Conservation (phyloP, 92 coral and sea anemone genomes). For the Phenganax marumi region DNA sequence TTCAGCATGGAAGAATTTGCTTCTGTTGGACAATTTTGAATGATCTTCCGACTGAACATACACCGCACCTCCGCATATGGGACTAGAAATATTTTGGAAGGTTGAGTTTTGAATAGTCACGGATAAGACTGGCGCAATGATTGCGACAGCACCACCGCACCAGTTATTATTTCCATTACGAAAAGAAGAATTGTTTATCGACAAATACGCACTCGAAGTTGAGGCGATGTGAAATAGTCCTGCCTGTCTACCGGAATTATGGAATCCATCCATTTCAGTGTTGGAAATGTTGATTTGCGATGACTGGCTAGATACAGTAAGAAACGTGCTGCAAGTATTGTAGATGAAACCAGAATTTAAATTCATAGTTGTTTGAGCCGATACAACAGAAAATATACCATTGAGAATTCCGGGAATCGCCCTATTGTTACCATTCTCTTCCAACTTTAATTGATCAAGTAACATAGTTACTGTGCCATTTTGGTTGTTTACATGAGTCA, state of each 20-base stretch:
- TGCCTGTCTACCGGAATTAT: background rate
- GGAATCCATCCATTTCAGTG: background rate
- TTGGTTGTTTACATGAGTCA: slow-evolving; percentile 15
- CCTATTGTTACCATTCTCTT: slow-evolving; percentile 12
- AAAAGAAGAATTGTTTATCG: slow-evolving; percentile 14
- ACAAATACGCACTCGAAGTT: slow-evolving; percentile 2
- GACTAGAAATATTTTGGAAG: slow-evolving; percentile 3
- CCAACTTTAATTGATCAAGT: background rate
- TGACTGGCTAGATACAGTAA: background rate
- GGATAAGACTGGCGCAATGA: slow-evolving; percentile 2
- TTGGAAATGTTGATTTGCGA: background rate
- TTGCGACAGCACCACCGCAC: slow-evolving; percentile 27
- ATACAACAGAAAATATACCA: background rate
- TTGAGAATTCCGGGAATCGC: background rate
- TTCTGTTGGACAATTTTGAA: background rate
- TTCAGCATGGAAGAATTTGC: background rate
- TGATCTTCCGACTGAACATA: background rate
- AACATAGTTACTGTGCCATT: slow-evolving; percentile 12
- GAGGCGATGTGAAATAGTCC: slow-evolving; percentile 13
- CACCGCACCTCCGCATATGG: slow-evolving; percentile 13
- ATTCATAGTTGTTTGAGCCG: background rate
- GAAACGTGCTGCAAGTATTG: slow-evolving; percentile 12
- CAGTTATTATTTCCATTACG: background rate
- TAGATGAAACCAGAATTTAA: background rate
- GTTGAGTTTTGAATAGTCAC: slow-evolving; percentile 12